Evolutionary conservation across 1,140 invertebrate species (phyloP).

Genomic region (Aradophagus sp.): DNA sequence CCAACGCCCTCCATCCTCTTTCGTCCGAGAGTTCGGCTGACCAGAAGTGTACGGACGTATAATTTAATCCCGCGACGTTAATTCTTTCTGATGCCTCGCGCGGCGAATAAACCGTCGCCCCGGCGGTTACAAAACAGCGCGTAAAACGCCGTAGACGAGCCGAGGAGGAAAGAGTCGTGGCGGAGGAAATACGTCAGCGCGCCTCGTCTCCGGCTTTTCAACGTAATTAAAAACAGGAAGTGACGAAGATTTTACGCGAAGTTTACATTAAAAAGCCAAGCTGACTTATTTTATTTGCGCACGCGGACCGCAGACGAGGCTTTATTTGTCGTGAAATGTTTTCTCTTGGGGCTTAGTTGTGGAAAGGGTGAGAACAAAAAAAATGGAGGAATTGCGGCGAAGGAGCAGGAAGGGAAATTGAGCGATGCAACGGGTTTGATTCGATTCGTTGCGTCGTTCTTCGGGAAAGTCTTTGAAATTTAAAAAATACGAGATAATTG

Average conservation of each 20-base stretch:
- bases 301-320: too few species aligned
- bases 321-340: too few species aligned
- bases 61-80: constrained; percentile 52
- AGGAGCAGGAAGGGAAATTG: too few species aligned
- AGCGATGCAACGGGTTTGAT: too few species aligned
- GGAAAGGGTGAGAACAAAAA: too few species aligned
- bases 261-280: constrained; percentile 43
- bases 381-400: too few species aligned
- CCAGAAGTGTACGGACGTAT: constrained; percentile 39
- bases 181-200: constrained; percentile 36
- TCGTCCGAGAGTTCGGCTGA: constrained; percentile 44
- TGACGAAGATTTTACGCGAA: constrained; percentile 46
- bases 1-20: too few species aligned
- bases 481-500: too few species aligned
- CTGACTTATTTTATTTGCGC: constrained; percentile 34
- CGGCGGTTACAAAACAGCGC: constrained; percentile 32
- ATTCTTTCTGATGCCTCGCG: constrained; percentile 59
- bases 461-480: too few species aligned
- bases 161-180: constrained; percentile 4
- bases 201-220: constrained; percentile 31
- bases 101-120: constrained; percentile 41
- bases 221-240: constrained; percentile 39
- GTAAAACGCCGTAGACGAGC: constrained; percentile 33
- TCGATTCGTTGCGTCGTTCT: too few species aligned
- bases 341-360: too few species aligned